Evolutionary conservation across 35 echinoderm and acorn worm genomes (phyloP), one percentile per base, ranked within the genome.

Genomic region (Antedon bifida): DNA sequence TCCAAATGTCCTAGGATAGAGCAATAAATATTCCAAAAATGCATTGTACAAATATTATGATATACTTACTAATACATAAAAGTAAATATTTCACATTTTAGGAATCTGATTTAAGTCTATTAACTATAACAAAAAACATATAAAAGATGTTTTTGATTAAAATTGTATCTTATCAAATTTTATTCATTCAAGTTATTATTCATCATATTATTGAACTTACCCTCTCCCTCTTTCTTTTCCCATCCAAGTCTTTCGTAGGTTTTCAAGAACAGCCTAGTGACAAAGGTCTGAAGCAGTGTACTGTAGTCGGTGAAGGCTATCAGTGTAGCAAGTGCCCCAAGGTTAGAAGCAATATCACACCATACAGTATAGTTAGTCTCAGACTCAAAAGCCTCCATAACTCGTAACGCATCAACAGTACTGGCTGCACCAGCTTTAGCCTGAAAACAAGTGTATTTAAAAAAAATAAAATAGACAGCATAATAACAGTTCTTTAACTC

Each of bases 351-450:
- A n/a, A 99, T 89, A 64, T 99, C 95, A 11, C 85, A 88, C 95
- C 95, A 99, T 19, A 99, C 95, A 0, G 95, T 99, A 83, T 93
- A 99, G 85, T 99, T 87, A 0, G 80, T 90, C 80, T 99, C 95
- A 74, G 92, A 93, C 34, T 87, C 82, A 35, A 87, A 99, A 74
- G 95, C 95, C 30, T 99, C 95, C 36, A 97, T 86, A 5, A 93
- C 87, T 76, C 85, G 89, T 31, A 99, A 77, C 28, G 90, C 95
- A 64, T 99, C 91, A 9, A 93, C 91, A 34, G 95, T 99, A 30
- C 85, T 92, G 7, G 90, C 91, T 83, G 92, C 87, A 11, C 95
- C 95, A 45, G 95, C 91, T 88, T 99, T 99, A 28, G 95, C 95
- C 95, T 99, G 75, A 26, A 39, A 44, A 34, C 23, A 5, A 76